Conservation (phyloP, 2,113 vertebrate species). For the Okapia johnstoni region DNA sequence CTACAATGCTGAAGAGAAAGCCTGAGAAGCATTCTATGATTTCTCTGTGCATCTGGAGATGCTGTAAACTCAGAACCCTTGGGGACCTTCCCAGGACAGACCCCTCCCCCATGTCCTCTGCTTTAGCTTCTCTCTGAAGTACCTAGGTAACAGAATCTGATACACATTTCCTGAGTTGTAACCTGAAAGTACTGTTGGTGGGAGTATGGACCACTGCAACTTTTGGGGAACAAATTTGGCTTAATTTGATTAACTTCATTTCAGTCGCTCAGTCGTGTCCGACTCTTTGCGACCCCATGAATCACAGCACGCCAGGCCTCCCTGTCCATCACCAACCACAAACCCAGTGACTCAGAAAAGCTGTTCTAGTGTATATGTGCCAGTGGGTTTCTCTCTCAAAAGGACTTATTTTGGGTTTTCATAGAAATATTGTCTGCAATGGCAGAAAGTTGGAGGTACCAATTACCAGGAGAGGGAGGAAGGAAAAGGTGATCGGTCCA, state of each 20-base stretch:
- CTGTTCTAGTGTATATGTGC: background rate
- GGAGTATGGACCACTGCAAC: accelerated
- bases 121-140: background rate
- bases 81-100: background rate
- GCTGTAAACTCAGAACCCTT: background rate
- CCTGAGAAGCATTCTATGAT: background rate
- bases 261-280: no score
- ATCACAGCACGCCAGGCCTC: no score
- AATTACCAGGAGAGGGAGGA: background rate
- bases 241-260: background rate
- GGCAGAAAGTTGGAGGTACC: background rate
- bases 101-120: background rate
- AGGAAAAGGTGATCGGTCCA: background rate
- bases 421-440: background rate
- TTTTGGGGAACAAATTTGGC: background rate
- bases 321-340: background rate
- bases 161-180: background rate
- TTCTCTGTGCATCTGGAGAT: background rate
- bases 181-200: background rate
- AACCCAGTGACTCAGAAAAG: background rate
- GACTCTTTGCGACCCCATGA: no score
- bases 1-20: background rate
- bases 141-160: background rate
- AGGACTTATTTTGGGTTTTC: background rate
- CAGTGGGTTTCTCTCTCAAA: background rate